A percentile compares a stretch with the other conserved stretches of the same genome.
Conservation (phyloP, 2,797 vertebrate species). For the Sebastes vulpes region DNA sequence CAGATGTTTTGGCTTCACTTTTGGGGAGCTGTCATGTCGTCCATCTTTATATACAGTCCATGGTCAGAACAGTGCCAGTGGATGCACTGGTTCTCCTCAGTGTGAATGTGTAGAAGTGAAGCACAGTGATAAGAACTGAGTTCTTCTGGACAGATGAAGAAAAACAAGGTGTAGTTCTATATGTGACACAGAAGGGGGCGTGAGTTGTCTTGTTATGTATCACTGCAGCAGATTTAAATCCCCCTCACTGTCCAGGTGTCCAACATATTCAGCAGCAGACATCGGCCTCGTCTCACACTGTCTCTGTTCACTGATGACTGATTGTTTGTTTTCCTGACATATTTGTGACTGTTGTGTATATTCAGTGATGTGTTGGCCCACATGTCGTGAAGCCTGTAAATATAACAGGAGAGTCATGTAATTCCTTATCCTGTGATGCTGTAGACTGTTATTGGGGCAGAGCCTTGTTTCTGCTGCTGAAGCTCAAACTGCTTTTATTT, state of each 20-base stretch:
- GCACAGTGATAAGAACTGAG: not conserved
- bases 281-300: not conserved
- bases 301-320: not conserved
- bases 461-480: too few relatives aligned
- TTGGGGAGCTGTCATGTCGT: too few relatives aligned
- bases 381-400: too few relatives aligned
- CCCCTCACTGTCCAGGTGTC: not conserved
- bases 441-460: too few relatives aligned
- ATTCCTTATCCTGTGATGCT: too few relatives aligned
- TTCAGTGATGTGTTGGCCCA: too few relatives aligned
- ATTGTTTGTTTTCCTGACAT: not conserved
- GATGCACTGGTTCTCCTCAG: not conserved
- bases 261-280: not conserved
- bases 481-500: too few relatives aligned
- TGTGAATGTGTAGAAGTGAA: not conserved
- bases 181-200: constrained; percentile 10
- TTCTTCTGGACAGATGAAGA: not conserved
- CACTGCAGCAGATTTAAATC: not conserved
- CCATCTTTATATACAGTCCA: too few relatives aligned
- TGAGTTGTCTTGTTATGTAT: not conserved
- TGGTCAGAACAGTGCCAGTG: not conserved
- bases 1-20: too few relatives aligned
- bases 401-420: too few relatives aligned
- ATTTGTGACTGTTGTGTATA: too few relatives aligned
- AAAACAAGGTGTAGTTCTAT: not conserved